phyloP scores from a whole-genome alignment of 2,113 vertebrate genomes.

The Naja naja region DNA sequence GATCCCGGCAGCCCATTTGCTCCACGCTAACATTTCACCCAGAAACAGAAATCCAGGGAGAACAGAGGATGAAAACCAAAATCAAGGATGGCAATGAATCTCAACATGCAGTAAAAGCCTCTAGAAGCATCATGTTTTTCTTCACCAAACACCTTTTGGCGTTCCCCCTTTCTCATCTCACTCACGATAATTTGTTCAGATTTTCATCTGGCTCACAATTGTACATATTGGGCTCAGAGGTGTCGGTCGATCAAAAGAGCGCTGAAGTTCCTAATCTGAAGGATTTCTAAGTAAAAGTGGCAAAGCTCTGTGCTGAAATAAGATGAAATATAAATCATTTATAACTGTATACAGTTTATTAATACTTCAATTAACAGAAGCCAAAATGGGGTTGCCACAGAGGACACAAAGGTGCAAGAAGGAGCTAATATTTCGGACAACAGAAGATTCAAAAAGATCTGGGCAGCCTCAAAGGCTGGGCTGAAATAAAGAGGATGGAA shows the following conservation, averaged over 20 bases:
- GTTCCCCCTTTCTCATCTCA: background rate
- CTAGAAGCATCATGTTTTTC: background rate
- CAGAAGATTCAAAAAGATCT: background rate
- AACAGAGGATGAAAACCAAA: background rate
- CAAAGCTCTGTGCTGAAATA: background rate
- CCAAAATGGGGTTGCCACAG: background rate
- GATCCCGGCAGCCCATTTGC: background rate
- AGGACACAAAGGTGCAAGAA: background rate
- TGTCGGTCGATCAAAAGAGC: background rate
- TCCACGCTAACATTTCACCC: background rate
- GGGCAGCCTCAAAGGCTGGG: background rate
- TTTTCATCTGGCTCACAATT: background rate
- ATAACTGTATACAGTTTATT: background rate
- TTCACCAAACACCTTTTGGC: background rate
- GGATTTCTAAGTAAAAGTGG: background rate
- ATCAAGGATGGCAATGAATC: background rate
- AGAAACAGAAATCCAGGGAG: background rate
- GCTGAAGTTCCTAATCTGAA: background rate
- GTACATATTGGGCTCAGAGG: background rate
- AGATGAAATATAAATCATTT: background rate
- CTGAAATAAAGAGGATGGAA: background rate
- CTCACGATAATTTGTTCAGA: background rate
- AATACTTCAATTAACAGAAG: background rate
- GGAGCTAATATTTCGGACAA: background rate
- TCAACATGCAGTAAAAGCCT: background rate